Percentiles rank a stretch among this genome's conserved stretches.
Conservation (phyloP, 2,888 invertebrate species). For the Drosophila fungiperda region DNA sequence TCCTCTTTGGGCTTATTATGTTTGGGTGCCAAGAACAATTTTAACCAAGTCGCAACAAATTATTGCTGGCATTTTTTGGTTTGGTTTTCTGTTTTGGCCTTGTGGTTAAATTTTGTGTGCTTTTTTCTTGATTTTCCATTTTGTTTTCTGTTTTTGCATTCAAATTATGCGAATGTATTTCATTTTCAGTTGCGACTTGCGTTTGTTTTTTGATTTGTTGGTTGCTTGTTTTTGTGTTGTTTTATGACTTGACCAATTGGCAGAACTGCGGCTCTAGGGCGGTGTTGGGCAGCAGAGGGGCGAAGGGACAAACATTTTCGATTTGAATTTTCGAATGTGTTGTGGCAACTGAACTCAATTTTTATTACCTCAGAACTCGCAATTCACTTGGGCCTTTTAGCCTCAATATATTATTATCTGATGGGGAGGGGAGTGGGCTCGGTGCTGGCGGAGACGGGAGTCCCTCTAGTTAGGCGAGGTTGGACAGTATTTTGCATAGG, state of each 20-base stretch:
- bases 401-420: slow-evolving; percentile 26
- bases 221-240: slow-evolving; percentile 36
- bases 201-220: slow-evolving; percentile 51
- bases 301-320: slow-evolving; percentile 53
- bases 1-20: not conserved
- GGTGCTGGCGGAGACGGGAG: not conserved
- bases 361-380: slow-evolving; percentile 64
- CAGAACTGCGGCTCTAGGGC: slow-evolving; percentile 37
- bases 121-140: slow-evolving; percentile 3
- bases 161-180: slow-evolving; percentile 71
- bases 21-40: slow-evolving; percentile 15
- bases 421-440: not conserved
- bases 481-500: slow-evolving; percentile 34
- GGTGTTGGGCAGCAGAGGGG: not conserved
- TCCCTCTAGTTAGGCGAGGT: not conserved
- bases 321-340: slow-evolving; percentile 45
- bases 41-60: slow-evolving; percentile 21
- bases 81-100: slow-evolving; percentile 35
- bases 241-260: slow-evolving; percentile 66
- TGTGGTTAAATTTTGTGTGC: slow-evolving; percentile 29
- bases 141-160: slow-evolving; percentile 40
- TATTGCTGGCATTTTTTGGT: slow-evolving; percentile 23
- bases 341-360: slow-evolving; percentile 70
- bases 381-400: slow-evolving; percentile 51
- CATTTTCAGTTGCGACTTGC: slow-evolving; percentile 62